phyloP scores from a whole-genome alignment of 2,113 vertebrate genomes.

The Heterocephalus glaber region DNA sequence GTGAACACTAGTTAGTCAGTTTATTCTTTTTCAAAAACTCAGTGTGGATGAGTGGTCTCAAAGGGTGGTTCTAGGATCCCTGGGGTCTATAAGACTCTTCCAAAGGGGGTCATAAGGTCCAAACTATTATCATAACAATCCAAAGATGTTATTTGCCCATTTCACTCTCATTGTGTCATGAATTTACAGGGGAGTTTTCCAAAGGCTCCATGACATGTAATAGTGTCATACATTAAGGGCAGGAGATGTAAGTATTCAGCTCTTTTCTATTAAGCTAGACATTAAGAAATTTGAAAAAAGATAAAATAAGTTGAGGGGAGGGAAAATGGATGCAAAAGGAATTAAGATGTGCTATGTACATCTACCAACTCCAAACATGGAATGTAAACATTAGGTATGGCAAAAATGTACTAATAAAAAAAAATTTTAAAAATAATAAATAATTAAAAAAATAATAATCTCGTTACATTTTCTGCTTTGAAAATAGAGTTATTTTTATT shows the following conservation, averaged over 20 bases:
- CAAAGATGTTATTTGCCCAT: background rate
- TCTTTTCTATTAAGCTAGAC: background rate
- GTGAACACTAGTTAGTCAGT: background rate
- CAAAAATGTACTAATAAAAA: background rate
- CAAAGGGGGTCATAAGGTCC: background rate
- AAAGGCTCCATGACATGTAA: background rate
- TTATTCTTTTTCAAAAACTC: background rate
- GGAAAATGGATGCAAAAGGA: background rate
- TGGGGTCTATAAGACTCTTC: background rate
- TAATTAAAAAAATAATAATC: background rate
- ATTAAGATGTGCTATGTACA: background rate
- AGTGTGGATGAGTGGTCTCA: background rate
- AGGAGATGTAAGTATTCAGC: background rate
- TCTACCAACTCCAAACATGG: background rate
- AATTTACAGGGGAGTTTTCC: background rate
- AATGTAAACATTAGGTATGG: background rate
- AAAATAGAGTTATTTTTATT: background rate
- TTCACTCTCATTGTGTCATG: background rate
- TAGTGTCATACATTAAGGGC: background rate
- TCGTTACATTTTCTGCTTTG: background rate
- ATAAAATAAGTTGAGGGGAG: background rate
- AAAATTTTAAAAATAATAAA: background rate
- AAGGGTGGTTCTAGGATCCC: background rate
- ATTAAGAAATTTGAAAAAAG: slow-evolving; percentile 15
- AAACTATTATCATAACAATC: background rate